Base-by-base conservation (phyloP, 2,113 vertebrate species). In the Martes martes region DNA sequence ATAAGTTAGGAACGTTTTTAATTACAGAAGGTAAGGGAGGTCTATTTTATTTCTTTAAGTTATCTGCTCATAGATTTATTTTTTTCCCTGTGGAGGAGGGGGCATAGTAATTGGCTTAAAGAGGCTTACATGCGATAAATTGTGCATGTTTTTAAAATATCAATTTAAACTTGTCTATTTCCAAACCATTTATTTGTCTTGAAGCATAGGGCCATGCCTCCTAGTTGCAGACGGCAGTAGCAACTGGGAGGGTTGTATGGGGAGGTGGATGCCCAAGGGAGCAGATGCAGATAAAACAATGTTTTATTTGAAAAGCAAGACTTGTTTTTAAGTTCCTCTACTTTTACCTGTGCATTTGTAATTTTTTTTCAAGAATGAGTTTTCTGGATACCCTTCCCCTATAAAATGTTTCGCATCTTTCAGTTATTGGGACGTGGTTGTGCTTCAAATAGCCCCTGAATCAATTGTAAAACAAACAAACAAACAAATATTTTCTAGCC, bases 181-280 rank as follows among this genome's bases (percentile, higher is more conserved):
- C 16, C 47, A 96, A 59, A 36, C 96, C 45, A 50, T 80, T 98
- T 96, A 13, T 98, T 94, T 98, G 74, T 45, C 78, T 94, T 91
- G 90, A 95, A 84, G 63, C 50, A 63, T 42, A 96, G 33, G 21
- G 26, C 80, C 89, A 50, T 82, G 24, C 5, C 33, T 86, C 67
- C 52, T 84, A 73, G n/a, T 50, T 97, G 23, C 79, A 14, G n/a
- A 65, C n/a, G 65, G 86, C n/a, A 31, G 91, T 45, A 50, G 76
- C 87, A 59, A 93, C 36, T 96, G 19, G 9, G 21, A 42, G 26
- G n/a, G 26, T 9, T 50, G 18, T 81, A 0, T 9, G 3, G 10
- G 24, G 11, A 42, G 6, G 28, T 21, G 1, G 21, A 10, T 63
- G 31, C 47, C 10, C 19, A 23, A 31, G 59, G 73, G 39, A 82